Conservation (phyloP, 2,888 invertebrate genomes). For the Pandemis cinnamomeana region DNA sequence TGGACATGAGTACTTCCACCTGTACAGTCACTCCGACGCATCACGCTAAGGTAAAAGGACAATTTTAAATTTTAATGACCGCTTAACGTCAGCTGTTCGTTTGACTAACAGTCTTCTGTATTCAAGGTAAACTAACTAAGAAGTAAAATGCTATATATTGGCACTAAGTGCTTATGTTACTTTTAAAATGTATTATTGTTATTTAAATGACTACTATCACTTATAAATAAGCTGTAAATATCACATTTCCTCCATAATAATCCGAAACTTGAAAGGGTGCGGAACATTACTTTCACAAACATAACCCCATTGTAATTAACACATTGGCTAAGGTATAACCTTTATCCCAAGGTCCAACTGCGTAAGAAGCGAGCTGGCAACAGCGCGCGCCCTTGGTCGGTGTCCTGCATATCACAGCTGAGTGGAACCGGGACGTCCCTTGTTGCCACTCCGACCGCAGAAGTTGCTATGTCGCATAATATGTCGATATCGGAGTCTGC, state of each 20-base stretch:
- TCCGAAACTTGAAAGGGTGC: neutral
- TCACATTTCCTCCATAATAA: neutral
- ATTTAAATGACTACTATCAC: neutral
- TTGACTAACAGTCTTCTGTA: neutral
- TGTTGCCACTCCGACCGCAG: conserved; percentile 70
- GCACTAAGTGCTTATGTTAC: neutral
- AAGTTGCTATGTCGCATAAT: conserved; percentile 80
- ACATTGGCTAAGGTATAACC: conserved; percentile 48
- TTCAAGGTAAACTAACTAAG: neutral
- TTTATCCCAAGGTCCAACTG: conserved; percentile 83
- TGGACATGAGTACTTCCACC: conserved; percentile 83
- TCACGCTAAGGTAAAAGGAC: conserved; percentile 76
- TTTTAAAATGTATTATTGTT: neutral
- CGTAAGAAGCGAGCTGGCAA: conserved; percentile 85
- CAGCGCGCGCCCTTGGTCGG: conserved; percentile 92
- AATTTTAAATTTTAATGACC: neutral
- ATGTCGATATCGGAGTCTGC: conserved; percentile 96
- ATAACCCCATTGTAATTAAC: conserved; percentile 21
- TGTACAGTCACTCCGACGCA: conserved; percentile 86
- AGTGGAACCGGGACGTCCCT: conserved; percentile 79
- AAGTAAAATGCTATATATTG: neutral
- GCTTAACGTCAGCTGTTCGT: conserved; percentile 9
- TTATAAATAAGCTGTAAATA: neutral
- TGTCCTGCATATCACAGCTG: conserved; percentile 92
- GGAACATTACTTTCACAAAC: conserved; percentile 17